These are phyloP conservation scores for Hypomecis atomaria DNA, from an alignment of 2,888 invertebrate species.

Conservation along the genomic window DNA sequence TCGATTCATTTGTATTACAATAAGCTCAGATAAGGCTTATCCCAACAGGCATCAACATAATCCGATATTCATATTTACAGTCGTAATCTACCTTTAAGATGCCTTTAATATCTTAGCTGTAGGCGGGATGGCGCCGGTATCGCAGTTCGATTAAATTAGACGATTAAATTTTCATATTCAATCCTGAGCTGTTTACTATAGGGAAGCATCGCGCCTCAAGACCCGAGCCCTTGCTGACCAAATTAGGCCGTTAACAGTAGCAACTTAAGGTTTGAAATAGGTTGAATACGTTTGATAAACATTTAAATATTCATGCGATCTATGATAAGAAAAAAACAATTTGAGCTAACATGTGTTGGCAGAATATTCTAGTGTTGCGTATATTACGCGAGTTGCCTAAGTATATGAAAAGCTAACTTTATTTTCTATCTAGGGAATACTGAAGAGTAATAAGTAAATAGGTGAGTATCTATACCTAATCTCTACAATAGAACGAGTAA, in stretches of 20 bases:
- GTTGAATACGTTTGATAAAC: slow-evolving; percentile 23
- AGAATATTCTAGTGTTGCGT: slow-evolving; percentile 28
- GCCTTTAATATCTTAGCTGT: slow-evolving; percentile 63
- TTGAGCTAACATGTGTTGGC: slow-evolving; percentile 47
- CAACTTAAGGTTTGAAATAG: slow-evolving; percentile 37
- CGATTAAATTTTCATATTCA: slow-evolving; percentile 93
- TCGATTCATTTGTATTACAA: slow-evolving; percentile 20
- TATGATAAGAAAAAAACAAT: slow-evolving; percentile 57
- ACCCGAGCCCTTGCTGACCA: slow-evolving; percentile 36
- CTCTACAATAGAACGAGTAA: too few species aligned
- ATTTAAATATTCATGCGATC: slow-evolving; percentile 60
- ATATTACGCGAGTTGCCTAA: neutral
- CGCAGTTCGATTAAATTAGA: slow-evolving; percentile 87
- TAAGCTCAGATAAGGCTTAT: slow-evolving; percentile 26
- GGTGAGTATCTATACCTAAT: too few species aligned
- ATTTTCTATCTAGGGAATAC: neutral
- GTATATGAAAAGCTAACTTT: neutral
- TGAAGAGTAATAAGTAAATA: too few species aligned
- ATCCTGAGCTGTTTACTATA: slow-evolving; percentile 88
- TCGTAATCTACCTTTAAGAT: slow-evolving; percentile 44
- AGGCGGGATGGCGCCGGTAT: slow-evolving; percentile 57
- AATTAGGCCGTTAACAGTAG: slow-evolving; percentile 41
- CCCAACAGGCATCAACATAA: slow-evolving; percentile 25
- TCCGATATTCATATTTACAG: slow-evolving; percentile 39
- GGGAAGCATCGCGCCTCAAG: slow-evolving; percentile 71